Evolutionary conservation across 1,140 invertebrate genomes (phyloP), one percentile per base, ranked within the genome.

Genomic region (Ephestia elutella): DNA sequence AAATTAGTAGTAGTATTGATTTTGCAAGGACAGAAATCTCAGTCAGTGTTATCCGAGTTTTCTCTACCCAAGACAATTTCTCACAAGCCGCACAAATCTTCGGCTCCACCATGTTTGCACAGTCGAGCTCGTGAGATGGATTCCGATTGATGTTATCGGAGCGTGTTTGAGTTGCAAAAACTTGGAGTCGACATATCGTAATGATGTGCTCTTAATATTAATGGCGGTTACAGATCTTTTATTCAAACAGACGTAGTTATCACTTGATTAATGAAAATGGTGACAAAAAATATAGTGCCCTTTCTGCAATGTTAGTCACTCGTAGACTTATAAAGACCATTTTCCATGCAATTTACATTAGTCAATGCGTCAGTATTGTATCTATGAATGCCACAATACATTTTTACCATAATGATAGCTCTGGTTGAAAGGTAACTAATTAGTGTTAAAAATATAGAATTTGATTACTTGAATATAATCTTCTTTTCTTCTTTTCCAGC

Each of bases 141-240:
- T 73, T 78, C 64, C 73, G 71, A 83, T 83, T 83, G 73, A 80
- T 81, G 78, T 75, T 70, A 76, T 78, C 67, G 59, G 65, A 59
- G 66, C 62, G 57, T 74, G 69, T 79, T 76, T 75, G 73, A 65
- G 57, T 68, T 71, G 55, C 59, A 68, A 70, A 70, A 69, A 73
- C 56, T 69, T 72, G 62, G 54, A 25, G 20, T n/a, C 21, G 7
- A 53, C 50, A 53, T 53, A 54, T 49, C 56, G 56, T 60, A 60
- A 60, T 60, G 54, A 62, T 48, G 44, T 66, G 21, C 50, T 25
- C 50, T 53, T 25, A 44, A 44, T 44, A 44, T 44, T 44, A 15
- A 44, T 44, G 38, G 15, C 38, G n/a, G 15, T 5, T 5, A 10
- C n/a, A 15, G 3, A 17, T 44, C 38, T 44, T 44, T 44, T 44